Percentiles rank a stretch among this genome's conserved stretches.
Evolutionary conservation across 1,140 invertebrate species (phyloP).

Genomic region (Odontomachus brunneus): DNA sequence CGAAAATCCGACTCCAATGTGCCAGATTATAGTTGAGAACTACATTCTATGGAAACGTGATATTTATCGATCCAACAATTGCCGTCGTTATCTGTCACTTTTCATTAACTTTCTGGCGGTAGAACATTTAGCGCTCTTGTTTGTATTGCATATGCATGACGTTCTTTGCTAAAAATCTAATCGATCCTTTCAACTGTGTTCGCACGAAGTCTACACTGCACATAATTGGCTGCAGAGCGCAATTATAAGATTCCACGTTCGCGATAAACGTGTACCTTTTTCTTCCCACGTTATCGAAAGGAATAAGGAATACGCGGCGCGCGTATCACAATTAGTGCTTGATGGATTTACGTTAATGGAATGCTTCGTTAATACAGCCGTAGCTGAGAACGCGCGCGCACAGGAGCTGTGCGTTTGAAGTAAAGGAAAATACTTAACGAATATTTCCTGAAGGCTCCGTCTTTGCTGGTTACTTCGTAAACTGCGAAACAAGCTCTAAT

Average conservation of each 20-base stretch:
- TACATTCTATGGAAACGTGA: too few species aligned
- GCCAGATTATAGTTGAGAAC: too few species aligned
- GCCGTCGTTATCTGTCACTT: too few species aligned
- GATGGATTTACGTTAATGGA: conserved; percentile 50
- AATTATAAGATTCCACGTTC: conserved; percentile 61
- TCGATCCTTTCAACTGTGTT: too few species aligned
- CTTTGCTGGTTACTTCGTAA: conserved; percentile 56
- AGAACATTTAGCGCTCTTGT: too few species aligned
- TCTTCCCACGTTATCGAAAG: conserved; percentile 31
- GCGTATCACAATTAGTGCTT: conserved; percentile 23
- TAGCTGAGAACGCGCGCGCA: conserved; percentile 10
- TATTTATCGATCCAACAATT: too few species aligned
- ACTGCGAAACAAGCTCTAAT: conserved; percentile 59
- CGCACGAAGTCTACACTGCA: conserved; percentile 13
- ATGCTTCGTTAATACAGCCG: conserved; percentile 25
- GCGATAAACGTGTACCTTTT: background rate
- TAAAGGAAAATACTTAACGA: conserved; percentile 54
- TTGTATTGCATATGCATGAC: too few species aligned
- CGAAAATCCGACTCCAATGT: too few species aligned
- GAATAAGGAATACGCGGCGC: background rate
- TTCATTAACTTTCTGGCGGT: too few species aligned
- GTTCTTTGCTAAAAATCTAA: too few species aligned
- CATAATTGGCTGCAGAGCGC: conserved; percentile 56
- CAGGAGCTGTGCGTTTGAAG: conserved; percentile 38
- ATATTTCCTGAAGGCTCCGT: conserved; percentile 44